A percentile compares a stretch with the other conserved stretches of the same genome.
phyloP scores from a whole-genome alignment of 2,797 vertebrate genomes.

The Paratrypauchen microcephalus region DNA sequence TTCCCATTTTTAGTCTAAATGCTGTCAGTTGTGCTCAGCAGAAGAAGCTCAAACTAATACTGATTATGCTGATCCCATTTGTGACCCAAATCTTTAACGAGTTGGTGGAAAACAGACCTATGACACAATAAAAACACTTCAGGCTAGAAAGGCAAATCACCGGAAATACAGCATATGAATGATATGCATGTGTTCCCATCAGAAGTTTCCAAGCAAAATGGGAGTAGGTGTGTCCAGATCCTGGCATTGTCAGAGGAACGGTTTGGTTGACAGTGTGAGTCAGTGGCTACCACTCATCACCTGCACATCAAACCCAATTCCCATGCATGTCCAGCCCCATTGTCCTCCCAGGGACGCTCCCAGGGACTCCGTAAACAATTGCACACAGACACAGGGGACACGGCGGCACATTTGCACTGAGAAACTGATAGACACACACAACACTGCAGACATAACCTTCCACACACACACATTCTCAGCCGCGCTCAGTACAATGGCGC shows the following conservation, averaged over 20 bases:
- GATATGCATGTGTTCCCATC: slow-evolving; percentile 53
- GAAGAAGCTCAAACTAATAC: not conserved
- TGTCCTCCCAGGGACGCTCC: slow-evolving; percentile 91
- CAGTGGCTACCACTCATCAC: slow-evolving; percentile 84
- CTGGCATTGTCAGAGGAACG: slow-evolving; percentile 69
- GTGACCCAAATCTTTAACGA: not conserved
- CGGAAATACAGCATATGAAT: slow-evolving; percentile 50
- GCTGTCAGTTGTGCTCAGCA: not conserved
- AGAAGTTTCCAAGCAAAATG: slow-evolving; percentile 47
- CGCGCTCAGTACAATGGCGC: slow-evolving; percentile 96
- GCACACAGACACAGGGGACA: slow-evolving; percentile 51
- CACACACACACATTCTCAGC: slow-evolving; percentile 61
- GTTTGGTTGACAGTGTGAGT: slow-evolving; percentile 61
- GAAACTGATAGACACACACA: slow-evolving; percentile 46
- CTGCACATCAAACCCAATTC: slow-evolving; percentile 88
- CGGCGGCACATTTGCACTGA: slow-evolving; percentile 61
- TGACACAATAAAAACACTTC: slow-evolving; percentile 28
- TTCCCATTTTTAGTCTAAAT: not conserved
- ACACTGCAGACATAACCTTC: slow-evolving; percentile 29
- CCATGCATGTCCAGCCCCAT: slow-evolving; percentile 82
- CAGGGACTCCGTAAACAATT: slow-evolving; percentile 85
- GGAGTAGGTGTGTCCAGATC: slow-evolving; percentile 69
- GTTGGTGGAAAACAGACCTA: slow-evolving; percentile 8
- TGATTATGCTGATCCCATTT: not conserved
- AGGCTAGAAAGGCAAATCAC: slow-evolving; percentile 26